Conservation (phyloP, 2,797 vertebrate genomes). For the Rallus crepitans region DNA sequence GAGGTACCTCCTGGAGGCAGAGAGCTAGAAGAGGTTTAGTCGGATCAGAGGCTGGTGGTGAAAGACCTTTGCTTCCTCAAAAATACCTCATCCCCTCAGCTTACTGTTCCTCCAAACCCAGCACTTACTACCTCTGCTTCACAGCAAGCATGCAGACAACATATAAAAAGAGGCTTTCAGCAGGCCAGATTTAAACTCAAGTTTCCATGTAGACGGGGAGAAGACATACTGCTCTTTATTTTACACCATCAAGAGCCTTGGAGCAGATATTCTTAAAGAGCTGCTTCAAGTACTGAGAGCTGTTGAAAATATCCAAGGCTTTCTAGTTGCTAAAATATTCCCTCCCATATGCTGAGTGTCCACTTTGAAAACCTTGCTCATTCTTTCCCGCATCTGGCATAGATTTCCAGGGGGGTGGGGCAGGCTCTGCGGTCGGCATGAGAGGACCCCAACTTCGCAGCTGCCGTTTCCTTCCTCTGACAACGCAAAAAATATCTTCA, state of each 20-base stretch:
- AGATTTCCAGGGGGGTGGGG: slow-evolving; percentile 71
- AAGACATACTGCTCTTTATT: not conserved
- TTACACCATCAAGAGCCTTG: not conserved
- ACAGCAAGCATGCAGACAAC: not conserved
- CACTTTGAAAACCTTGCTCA: slow-evolving; percentile 66
- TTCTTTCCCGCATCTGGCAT: slow-evolving; percentile 76
- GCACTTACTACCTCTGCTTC: not conserved
- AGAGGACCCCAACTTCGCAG: slow-evolving; percentile 55
- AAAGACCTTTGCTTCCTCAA: not conserved
- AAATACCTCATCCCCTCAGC: not conserved
- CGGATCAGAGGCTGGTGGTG: not conserved
- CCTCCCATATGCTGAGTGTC: slow-evolving; percentile 50
- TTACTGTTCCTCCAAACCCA: not conserved
- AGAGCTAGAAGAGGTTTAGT: not conserved
- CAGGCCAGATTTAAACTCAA: not conserved
- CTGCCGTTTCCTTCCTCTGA: slow-evolving; percentile 76
- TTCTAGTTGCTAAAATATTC: not conserved
- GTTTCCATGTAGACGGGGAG: not conserved
- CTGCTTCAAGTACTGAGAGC: not conserved
- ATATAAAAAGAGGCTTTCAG: not conserved
- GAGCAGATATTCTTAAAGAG: not conserved
- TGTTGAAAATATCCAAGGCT: slow-evolving; percentile 14
- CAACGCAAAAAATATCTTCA: slow-evolving; percentile 72
- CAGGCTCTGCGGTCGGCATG: slow-evolving; percentile 47
- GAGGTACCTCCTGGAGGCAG: not conserved